Base-by-base conservation (phyloP, 1,140 invertebrate genomes). In the Rhysida immarginata region DNA sequence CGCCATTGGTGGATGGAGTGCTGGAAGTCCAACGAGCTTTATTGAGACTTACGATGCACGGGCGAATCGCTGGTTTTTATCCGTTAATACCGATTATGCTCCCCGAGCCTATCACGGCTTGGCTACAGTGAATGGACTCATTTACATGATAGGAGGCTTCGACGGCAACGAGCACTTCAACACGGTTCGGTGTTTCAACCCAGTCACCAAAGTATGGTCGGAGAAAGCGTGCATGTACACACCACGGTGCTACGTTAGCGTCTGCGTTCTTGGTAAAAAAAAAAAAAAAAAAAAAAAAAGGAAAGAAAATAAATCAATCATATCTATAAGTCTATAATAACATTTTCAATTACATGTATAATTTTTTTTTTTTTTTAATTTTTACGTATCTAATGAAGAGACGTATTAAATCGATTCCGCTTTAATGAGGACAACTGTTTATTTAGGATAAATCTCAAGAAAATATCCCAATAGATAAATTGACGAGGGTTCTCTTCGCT, bases 121-220 rank as follows among this genome's bases (percentile, higher is more conserved):
- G 1, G 83, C 81, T 55, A 69, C 77, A 0, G 64, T 85, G 2
- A 74, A 81, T 60, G 77, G 78, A 56, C 59, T 78, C 29, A 82
- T 88, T 57, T 87, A 86, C 66, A 78, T 86, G 71, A 79, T 86
- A 58, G 85, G 85, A 2, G 84, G 82, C 1, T 84, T 82, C 60
- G 81, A 85, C 62, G 82, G 83, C 2, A 78, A 77, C 52, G 77
- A 83, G 49, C 78, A 83, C 61, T 83, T 82, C 63, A 84, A 82
- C 59, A 80, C 80, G 0, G 76, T 83, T 13, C 71, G 79, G 16
- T 78, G 78, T 59, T 85, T 78, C 62, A 74, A 84, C 65, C 80
- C 82, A 0, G 68, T 76, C 0, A 75, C 67, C 0, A 77, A 78
- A 56, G 68, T 69, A 1, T 85, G 83, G 82, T 70, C 69, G 11